Evolutionary conservation across 2,797 vertebrate genomes (phyloP).

Genomic region (Enoplosus armatus): DNA sequence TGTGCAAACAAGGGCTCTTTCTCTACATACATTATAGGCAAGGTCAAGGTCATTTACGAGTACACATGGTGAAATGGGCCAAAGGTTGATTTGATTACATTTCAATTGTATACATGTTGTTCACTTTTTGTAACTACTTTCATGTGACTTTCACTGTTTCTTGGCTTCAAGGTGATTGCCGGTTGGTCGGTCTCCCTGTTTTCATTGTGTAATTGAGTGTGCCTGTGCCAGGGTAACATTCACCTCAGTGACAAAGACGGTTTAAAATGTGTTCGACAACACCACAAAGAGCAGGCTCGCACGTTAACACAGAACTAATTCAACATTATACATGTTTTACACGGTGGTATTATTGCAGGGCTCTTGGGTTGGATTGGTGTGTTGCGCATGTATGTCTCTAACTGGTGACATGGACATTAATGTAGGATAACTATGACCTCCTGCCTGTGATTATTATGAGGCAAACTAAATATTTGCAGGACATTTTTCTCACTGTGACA

Average conservation of each 20-base stretch:
- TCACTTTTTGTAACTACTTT: background rate
- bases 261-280: background rate
- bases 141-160: background rate
- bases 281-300: background rate
- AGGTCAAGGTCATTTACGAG: no score
- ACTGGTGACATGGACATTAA: background rate
- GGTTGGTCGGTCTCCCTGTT: background rate
- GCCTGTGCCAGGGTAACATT: background rate
- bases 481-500: background rate
- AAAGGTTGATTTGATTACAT: no score
- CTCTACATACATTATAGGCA: background rate
- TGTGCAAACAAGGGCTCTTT: background rate
- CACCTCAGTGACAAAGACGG: background rate
- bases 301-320: background rate
- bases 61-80: no score
- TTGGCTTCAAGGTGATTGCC: background rate
- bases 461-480: background rate
- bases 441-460: background rate
- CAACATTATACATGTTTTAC: background rate
- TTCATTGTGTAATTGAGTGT: background rate
- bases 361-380: background rate
- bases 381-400: background rate
- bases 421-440: background rate
- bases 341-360: background rate
- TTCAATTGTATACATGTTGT: background rate